These are phyloP conservation scores for Melanerpes formicivorus DNA, from an alignment of 2,113 vertebrate species.

Conservation along the genomic window DNA sequence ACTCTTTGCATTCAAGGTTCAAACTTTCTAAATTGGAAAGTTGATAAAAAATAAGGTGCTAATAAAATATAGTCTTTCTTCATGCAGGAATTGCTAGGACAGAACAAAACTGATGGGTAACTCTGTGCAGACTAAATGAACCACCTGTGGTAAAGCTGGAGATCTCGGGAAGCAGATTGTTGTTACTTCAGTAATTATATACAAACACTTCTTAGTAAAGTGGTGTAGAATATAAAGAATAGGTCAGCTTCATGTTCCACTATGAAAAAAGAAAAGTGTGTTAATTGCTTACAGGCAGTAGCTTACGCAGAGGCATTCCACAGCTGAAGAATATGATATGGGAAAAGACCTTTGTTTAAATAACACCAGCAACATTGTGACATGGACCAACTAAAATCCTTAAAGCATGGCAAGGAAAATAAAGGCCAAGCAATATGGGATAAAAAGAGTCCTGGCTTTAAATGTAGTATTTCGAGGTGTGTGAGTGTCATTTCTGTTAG, in stretches of 20 bases:
- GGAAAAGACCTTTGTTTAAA: slow-evolving; percentile 28
- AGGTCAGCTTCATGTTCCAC: slow-evolving; percentile 15
- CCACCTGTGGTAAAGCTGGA: slow-evolving; percentile 54
- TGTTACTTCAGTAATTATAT: slow-evolving; percentile 38
- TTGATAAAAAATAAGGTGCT: not conserved
- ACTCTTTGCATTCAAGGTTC: not conserved
- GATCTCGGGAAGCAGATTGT: slow-evolving; percentile 53
- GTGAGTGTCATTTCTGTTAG: not conserved
- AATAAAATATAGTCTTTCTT: not conserved
- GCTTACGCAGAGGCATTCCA: slow-evolving; percentile 17
- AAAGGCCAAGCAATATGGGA: not conserved
- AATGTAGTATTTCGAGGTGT: not conserved
- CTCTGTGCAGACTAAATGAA: slow-evolving; percentile 34
- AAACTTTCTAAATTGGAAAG: not conserved
- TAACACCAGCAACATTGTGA: not conserved
- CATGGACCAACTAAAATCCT: not conserved
- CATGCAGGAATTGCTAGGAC: not conserved
- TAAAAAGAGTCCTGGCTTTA: not conserved
- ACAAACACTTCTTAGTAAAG: slow-evolving; percentile 56
- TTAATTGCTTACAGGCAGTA: slow-evolving; percentile 45
- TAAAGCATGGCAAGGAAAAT: not conserved
- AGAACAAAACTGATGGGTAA: not conserved
- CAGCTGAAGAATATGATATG: slow-evolving; percentile 52
- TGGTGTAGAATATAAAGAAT: slow-evolving; percentile 64
- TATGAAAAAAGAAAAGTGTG: slow-evolving; percentile 53